Percentiles rank a stretch among this genome's conserved stretches.
These are phyloP conservation scores for Eulemur coronatus DNA, from an alignment of 2,797 vertebrate species.

Conservation along the genomic window DNA sequence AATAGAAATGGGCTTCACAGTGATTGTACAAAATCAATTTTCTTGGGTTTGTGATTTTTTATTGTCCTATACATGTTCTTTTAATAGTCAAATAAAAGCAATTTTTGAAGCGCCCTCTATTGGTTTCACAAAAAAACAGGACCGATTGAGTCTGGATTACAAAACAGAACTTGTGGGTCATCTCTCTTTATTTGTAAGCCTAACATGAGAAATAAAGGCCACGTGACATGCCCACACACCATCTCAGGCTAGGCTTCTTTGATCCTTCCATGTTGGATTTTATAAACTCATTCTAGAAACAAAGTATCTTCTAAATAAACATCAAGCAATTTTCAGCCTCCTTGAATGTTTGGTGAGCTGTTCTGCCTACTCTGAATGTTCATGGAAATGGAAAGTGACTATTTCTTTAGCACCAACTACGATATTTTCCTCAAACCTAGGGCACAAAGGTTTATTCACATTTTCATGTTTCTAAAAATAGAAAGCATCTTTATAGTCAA, in stretches of 20 bases:
- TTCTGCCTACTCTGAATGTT: background rate
- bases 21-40: background rate
- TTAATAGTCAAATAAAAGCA: background rate
- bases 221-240: background rate
- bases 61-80: background rate
- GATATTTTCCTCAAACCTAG: background rate
- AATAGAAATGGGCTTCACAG: background rate
- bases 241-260: background rate
- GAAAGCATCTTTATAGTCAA: background rate
- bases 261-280: background rate
- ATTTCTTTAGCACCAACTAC: background rate
- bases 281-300: background rate
- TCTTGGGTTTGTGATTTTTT: background rate
- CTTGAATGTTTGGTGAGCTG: background rate
- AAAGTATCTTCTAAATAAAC: background rate
- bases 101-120: background rate
- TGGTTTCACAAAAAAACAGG: background rate
- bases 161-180: background rate
- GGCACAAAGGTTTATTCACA: background rate
- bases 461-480: background rate
- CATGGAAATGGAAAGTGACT: background rate
- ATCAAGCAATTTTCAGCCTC: background rate
- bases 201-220: background rate
- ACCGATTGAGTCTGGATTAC: background rate
- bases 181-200: background rate